Base-by-base conservation (phyloP, 2,797 vertebrate species). In the Dallia pectoralis region DNA sequence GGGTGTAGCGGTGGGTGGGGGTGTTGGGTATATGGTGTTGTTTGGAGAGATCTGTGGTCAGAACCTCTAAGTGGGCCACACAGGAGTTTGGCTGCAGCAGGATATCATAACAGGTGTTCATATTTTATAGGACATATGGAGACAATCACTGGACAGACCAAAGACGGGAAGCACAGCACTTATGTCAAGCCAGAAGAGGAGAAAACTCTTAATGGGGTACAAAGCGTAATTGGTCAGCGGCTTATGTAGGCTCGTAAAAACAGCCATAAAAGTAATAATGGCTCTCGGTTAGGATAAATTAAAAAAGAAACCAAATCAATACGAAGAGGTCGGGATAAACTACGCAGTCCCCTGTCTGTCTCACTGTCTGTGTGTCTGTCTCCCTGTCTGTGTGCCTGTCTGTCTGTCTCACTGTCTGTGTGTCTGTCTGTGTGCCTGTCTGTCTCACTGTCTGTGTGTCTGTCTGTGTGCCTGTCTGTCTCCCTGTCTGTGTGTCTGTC, bases 261-360 rank as follows among this genome's bases (percentile, higher is more conserved):
- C 65, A 78, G 74, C 87, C 70, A 82, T 90, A 85, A 90, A 89
- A 86, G 81, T 85, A 82, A 87, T 86, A 89, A 91, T 86, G 79
- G 83, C 77, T 77, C 70, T 72, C 71, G 79, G 72, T 25, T 82
- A 89, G 84, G 86, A 88, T 77, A 76, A 85, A 89, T 70, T 70
- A 83, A 86, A 79, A 76, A 73, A 87, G 79, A 82, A 77, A 76
- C 70, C 63, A 76, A 85, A 91, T 88, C 82, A 70, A 77, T 89
- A 83, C 72, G 51, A 76, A 80, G 85, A 84, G 66, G 76, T 77
- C 59, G 62, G 75, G 79, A 71, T 74, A 81, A 71, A 71, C 59
- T 77, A 47, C 40, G 56, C n/a, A n/a, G 74, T 59, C 30, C 40
- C 64, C 69, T 18, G 71, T 53, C 64, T 49, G n/a, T n/a, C n/a